phyloP scores from a whole-genome alignment of 2,888 invertebrate genomes.

The Drosophila algonquin region DNA sequence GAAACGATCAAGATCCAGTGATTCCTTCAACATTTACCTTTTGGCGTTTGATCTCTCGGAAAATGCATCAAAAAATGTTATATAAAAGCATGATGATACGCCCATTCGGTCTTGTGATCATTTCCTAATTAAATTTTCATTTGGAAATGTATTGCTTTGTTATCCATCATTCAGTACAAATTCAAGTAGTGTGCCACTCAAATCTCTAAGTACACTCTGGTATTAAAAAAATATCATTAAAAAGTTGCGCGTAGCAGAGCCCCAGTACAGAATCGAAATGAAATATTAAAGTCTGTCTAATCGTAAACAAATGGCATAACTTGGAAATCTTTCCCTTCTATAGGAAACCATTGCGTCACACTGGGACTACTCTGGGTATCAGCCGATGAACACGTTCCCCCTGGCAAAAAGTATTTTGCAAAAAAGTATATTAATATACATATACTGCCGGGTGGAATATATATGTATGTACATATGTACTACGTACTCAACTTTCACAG shows the following conservation, averaged over 20 bases:
- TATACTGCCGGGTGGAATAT: neutral
- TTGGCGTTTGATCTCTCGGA: conserved; percentile 16
- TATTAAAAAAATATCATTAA: conserved; percentile 21
- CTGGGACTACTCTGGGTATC: conserved; percentile 1
- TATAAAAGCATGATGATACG: conserved; percentile 10
- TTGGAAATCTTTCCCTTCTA: conserved; percentile 11
- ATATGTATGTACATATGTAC: neutral
- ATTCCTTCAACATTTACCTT: neutral
- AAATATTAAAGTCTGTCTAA: conserved; percentile 14
- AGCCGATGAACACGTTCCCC: conserved; percentile 29
- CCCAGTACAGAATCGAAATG: conserved; percentile 2
- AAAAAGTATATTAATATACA: conserved; percentile 37
- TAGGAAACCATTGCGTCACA: conserved; percentile 28
- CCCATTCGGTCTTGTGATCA: conserved; percentile 23
- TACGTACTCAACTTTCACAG: conserved; percentile 33
- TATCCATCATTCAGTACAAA: conserved; percentile 6
- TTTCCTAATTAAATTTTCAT: conserved; percentile 22
- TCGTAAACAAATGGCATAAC: conserved; percentile 25
- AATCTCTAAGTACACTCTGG: neutral
- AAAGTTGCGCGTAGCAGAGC: neutral
- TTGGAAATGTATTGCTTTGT: neutral
- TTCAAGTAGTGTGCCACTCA: neutral
- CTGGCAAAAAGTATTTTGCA: conserved; percentile 11
- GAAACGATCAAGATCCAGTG: conserved; percentile 7
- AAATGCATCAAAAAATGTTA: conserved; percentile 5